Evolutionary conservation across 2,113 vertebrate genomes (phyloP), one percentile per base, ranked within the genome.

Genomic region (Phyllopteryx taeniolatus): DNA sequence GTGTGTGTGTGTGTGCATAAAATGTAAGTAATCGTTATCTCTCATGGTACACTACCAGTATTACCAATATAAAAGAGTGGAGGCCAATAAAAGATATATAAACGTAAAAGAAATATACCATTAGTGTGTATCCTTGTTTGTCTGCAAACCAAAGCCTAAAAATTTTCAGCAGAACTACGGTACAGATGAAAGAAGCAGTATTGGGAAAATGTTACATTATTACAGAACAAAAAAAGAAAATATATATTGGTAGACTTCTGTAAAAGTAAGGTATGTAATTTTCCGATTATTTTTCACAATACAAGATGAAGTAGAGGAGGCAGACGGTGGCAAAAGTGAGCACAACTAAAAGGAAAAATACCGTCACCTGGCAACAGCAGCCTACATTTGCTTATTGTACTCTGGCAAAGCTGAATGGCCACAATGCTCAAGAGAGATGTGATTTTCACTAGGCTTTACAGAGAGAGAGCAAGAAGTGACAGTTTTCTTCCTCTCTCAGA

Each of bases 341-440:
- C 62, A 46, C 42, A 72, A 20, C 35, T 70, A 69, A 69, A 75
- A 72, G 57, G 62, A 22, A 76, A 77, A 73, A 81, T 14, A 73
- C 71, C 65, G 75, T 86, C 68, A 70, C 79, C 57, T 74, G 74
- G 76, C 79, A 82, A 76, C 68, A 2, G 15, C 33, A 46, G 43
- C n/a, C 54, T 0, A 56, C 78, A 79, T 67, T 72, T 84, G 27
- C 68, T 74, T 74, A 72, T 75, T 82, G 71, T 70, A 56, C 65
- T 76, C 61, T 65, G 63, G 68, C 75, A 46, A 74, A 66, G 68
- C 71, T 79, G 72, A 83, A 83, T 63, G 72, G 72, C 70, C 70
- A 77, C 66, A 49, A 77, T 75, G 39, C 76, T 80, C 2, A 8
- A 53, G 64, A 68, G 42, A 70, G 56, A 83, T 14, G 44, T 79